phyloP scores from a whole-genome alignment of 1,140 invertebrate genomes.

The Epicauta chinensis region DNA sequence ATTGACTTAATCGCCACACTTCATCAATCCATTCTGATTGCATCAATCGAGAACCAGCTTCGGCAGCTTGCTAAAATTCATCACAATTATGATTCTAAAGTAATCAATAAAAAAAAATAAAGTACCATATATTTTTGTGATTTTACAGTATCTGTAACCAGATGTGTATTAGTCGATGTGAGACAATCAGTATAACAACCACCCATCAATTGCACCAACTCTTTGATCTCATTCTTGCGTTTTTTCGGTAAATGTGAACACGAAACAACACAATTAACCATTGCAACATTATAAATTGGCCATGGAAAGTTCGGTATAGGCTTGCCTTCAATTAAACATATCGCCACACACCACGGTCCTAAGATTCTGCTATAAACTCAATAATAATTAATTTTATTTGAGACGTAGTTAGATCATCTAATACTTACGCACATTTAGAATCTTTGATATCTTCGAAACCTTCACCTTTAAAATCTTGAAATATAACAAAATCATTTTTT shows the following conservation, averaged over 20 bases:
- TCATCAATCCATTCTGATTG: conserved; percentile 69
- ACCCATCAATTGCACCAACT: conserved; percentile 75
- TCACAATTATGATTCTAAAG: background rate
- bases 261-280: conserved; percentile 68
- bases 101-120: conserved; percentile 18
- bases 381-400: conserved; percentile 9
- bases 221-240: conserved; percentile 60
- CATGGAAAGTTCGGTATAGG: conserved; percentile 67
- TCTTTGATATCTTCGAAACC: conserved; percentile 57
- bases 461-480: conserved; percentile 64
- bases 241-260: conserved; percentile 60
- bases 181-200: conserved; percentile 68
- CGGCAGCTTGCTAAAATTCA: conserved; percentile 58
- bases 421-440: conserved; percentile 62
- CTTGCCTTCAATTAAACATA: conserved; percentile 61
- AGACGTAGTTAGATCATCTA: conserved; percentile 14
- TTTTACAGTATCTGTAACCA: conserved; percentile 67
- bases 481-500: conserved; percentile 69
- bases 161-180: conserved; percentile 69
- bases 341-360: conserved; percentile 71
- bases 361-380: conserved; percentile 56
- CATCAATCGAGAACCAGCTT: conserved; percentile 67
- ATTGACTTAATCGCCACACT: conserved; percentile 67
- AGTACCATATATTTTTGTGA: conserved; percentile 69
- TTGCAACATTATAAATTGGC: conserved; percentile 75